phyloP scores from a whole-genome alignment of 1,140 invertebrate genomes.

The Aphelenchoides besseyi region DNA sequence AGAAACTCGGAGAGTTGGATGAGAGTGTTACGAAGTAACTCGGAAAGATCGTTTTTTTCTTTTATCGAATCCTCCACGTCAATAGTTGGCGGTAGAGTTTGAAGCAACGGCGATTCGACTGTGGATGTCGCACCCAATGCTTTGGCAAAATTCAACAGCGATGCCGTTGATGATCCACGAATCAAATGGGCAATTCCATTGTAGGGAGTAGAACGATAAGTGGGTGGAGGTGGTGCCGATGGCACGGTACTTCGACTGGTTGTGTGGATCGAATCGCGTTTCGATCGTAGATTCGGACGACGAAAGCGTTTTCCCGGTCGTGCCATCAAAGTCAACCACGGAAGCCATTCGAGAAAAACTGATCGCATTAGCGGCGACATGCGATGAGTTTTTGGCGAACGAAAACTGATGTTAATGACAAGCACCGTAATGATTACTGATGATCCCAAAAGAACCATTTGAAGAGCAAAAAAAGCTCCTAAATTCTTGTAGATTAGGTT shows the following conservation, averaged over 20 bases:
- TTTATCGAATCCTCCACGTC: conserved; percentile 5
- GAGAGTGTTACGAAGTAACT: conserved; percentile 1
- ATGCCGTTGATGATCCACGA: background rate
- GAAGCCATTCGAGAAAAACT: conserved; percentile 90
- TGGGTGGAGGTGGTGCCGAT: background rate
- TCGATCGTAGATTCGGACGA: conserved; percentile 59
- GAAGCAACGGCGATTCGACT: background rate
- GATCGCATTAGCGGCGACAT: conserved; percentile 73
- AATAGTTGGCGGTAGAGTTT: conserved; percentile 2
- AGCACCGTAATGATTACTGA: conserved; percentile 56
- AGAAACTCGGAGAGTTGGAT: background rate
- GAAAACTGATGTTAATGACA: conserved; percentile 56
- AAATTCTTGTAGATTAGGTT: conserved; percentile 63
- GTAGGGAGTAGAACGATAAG: background rate
- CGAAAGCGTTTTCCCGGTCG: conserved; percentile 87
- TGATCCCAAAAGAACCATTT: conserved; percentile 56
- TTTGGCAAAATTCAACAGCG: background rate
- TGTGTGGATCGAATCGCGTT: background rate
- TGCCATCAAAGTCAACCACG: conserved; percentile 87
- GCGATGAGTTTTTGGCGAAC: conserved; percentile 54
- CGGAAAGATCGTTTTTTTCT: background rate
- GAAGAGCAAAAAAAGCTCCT: conserved; percentile 59
- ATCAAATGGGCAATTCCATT: conserved; percentile 7
- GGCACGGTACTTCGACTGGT: background rate
- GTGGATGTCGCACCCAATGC: background rate